These are phyloP conservation scores for Cetoscarus ocellatus DNA, from an alignment of 2,797 vertebrate genomes.

Conservation along the genomic window DNA sequence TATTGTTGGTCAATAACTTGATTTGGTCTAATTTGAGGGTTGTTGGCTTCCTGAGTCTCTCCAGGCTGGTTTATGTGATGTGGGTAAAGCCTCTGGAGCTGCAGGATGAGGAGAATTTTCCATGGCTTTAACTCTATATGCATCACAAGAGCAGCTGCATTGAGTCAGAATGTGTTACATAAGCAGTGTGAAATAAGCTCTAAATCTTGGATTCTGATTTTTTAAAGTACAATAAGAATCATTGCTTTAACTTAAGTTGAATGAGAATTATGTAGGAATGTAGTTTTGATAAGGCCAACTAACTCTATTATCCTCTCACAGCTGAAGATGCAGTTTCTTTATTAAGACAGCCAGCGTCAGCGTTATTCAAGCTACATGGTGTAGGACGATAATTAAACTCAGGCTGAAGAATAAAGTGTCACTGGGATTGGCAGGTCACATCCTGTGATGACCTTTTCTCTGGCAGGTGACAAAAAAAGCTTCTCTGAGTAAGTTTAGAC, in stretches of 20 bases:
- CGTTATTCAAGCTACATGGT: constrained; percentile 49
- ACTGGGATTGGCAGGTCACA: constrained; percentile 35
- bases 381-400: constrained; percentile 63
- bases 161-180: not conserved
- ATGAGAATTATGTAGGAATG: constrained; percentile 56
- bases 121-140: too few relatives aligned
- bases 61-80: too few relatives aligned
- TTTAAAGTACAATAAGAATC: constrained; percentile 13
- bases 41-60: too few relatives aligned
- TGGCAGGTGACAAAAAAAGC: constrained; percentile 28
- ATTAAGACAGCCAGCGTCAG: constrained; percentile 66
- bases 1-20: too few relatives aligned
- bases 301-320: constrained; percentile 67
- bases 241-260: constrained; percentile 19
- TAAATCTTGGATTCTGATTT: not conserved
- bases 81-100: too few relatives aligned
- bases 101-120: too few relatives aligned
- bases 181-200: too few relatives aligned
- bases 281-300: constrained; percentile 54
- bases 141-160: constrained; percentile 5
- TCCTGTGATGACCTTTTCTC: constrained; percentile 47
- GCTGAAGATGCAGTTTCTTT: constrained; percentile 70
- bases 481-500: constrained; percentile 33
- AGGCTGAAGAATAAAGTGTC: constrained; percentile 15
- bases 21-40: too few relatives aligned